Evolutionary conservation across 37 sponge, comb jelly and placozoan species (phyloP), one percentile per base, ranked within the genome.

Genomic region (Aphrocallistes beatrix): DNA sequence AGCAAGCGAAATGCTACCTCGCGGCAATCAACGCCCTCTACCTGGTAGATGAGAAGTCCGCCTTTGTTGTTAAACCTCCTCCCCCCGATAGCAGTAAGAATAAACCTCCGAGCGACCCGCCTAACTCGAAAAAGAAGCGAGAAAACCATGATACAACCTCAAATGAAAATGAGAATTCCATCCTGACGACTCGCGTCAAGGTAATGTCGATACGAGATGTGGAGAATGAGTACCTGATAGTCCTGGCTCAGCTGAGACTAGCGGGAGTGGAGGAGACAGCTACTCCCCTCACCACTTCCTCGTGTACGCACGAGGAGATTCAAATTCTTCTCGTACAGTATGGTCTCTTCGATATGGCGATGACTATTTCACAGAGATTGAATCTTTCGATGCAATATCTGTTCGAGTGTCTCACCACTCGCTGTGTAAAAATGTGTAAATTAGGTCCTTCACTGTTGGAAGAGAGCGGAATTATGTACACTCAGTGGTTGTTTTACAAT

Each of bases 21-120:
- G 86, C 86, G 36, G 86, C 86, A 30, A 82, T 86, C 37, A 86
- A 86, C 49, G 81, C 81, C 39, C 86, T 86, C 1, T 81, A 81
- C 30, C 75, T 86, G n/a, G 86, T 86, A 8, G 38, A 81, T 23
- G 75, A 38, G 30, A 81, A 86, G 36, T 28, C 37, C 3, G 86
- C 86, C 19, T 86, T 81, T 32, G 37, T 86, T 1, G 10, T 86
- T 6, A 38, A 81, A 34, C 86, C 86, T 37, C 6, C 38, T 25
- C 30, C 40, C 34, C 10, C 13, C 13, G 85, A 37, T 30, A 17
- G 23, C 3, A 13, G 6, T 37, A 82, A 82, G 34, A 60, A 60
- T 32, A 60, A 60, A 13, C 17, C 21, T 8, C 8, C 34, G n/a
- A 30, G n/a, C 21, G 34, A 60, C 3, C 75, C 75, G 3, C 75